Conservation (phyloP, 2,888 invertebrate genomes). For the Dromius quadrimaculatus region DNA sequence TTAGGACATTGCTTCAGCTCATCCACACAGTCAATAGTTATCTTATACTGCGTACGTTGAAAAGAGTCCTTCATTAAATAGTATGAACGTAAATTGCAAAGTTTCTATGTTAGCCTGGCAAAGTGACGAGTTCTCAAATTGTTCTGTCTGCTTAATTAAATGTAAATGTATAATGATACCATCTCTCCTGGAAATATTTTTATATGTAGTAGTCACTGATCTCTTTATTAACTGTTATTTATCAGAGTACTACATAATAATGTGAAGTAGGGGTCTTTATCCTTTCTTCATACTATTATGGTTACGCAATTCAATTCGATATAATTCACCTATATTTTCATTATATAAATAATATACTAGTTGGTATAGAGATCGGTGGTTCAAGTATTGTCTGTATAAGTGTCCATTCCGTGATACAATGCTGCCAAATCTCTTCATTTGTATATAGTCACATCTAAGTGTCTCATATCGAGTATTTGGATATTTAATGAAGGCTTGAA, state of each 20-base stretch:
- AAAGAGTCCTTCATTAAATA: conserved; percentile 50
- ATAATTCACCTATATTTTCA: too few relatives aligned
- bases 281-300: too few relatives aligned
- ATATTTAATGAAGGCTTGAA: conserved; percentile 53
- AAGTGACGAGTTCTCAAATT: conserved; percentile 39
- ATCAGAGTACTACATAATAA: too few relatives aligned
- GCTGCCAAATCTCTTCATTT: conserved; percentile 30
- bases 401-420: conserved; percentile 42
- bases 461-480: conserved; percentile 47
- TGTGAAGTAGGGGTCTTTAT: too few relatives aligned
- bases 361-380: too few relatives aligned
- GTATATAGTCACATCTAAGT: conserved; percentile 44
- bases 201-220: too few relatives aligned
- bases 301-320: too few relatives aligned
- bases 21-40: conserved; percentile 51
- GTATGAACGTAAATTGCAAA: conserved; percentile 42
- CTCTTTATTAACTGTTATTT: too few relatives aligned
- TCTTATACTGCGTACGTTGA: conserved; percentile 49
- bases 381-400: conserved; percentile 30
- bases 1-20: conserved; percentile 53
- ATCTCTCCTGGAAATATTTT: conserved; percentile 18
- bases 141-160: conserved; percentile 43
- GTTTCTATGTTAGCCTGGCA: conserved; percentile 48
- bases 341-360: not conserved
- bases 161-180: conserved; percentile 34